Percentiles rank a stretch among this genome's conserved stretches.
Evolutionary conservation across 2,797 vertebrate species (phyloP).

Genomic region (Ataeniobius toweri): DNA sequence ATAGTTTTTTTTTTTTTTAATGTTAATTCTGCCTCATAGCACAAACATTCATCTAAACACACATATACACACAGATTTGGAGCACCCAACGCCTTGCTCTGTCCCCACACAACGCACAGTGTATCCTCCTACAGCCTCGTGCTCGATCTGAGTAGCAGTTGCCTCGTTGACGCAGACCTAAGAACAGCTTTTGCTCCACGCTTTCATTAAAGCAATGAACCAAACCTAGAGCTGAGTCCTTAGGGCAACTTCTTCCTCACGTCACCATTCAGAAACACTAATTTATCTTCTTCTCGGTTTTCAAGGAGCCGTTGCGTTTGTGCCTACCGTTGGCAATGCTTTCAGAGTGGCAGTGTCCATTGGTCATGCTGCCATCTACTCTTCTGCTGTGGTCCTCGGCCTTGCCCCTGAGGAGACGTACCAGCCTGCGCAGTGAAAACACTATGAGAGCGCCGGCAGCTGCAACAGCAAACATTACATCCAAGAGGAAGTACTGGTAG

Average conservation of each 20-base stretch:
- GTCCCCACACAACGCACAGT: slow-evolving; percentile 40
- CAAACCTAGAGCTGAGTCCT: slow-evolving; percentile 76
- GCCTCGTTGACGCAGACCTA: slow-evolving; percentile 62
- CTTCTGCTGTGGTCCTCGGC: slow-evolving; percentile 55
- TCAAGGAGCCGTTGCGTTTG: slow-evolving; percentile 92
- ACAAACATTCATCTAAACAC: slow-evolving; percentile 45
- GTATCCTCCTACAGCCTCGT: slow-evolving; percentile 46
- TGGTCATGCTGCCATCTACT: slow-evolving; percentile 75
- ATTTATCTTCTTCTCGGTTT: slow-evolving; percentile 95
- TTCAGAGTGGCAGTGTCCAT: slow-evolving; percentile 92
- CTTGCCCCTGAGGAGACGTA: slow-evolving; percentile 78
- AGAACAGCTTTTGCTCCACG: slow-evolving; percentile 51
- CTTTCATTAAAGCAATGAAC: slow-evolving; percentile 56
- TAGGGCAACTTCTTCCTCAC: slow-evolving; percentile 61
- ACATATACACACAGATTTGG: slow-evolving; percentile 58
- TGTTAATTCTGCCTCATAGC: slow-evolving; percentile 63
- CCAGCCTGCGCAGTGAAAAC: slow-evolving; percentile 79
- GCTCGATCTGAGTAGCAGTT: slow-evolving; percentile 58
- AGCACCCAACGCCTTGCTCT: slow-evolving; percentile 60
- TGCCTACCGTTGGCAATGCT: slow-evolving; percentile 92
- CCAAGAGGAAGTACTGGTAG: slow-evolving; percentile 95
- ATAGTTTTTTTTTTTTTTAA: slow-evolving; percentile 31
- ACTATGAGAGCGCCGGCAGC: slow-evolving; percentile 74
- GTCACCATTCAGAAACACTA: slow-evolving; percentile 72
- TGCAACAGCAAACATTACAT: slow-evolving; percentile 83